Conservation (phyloP, 2,113 vertebrate species). For the Ranitomeya imitator region DNA sequence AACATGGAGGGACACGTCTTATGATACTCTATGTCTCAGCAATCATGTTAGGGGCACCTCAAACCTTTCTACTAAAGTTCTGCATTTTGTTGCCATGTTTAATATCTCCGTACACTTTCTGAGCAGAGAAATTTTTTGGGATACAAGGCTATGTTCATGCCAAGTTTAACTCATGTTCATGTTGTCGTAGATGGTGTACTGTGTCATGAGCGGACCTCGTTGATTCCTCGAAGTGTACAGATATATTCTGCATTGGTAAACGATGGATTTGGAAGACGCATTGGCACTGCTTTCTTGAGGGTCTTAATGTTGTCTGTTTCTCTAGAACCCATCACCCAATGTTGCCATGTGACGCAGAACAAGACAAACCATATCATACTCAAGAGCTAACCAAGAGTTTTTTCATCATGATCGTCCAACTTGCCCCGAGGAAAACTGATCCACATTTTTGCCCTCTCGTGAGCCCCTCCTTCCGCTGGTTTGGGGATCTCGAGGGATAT, state of each 20-base stretch:
- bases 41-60: constrained; percentile 18
- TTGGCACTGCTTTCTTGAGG: constrained; percentile 17
- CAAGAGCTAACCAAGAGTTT: constrained; percentile 16
- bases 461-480: constrained; percentile 1
- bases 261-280: constrained; percentile 22
- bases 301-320: not conserved
- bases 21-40: not conserved
- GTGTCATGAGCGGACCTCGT: not conserved
- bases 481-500: constrained; percentile 30
- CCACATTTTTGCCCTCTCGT: constrained; percentile 22
- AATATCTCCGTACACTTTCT: constrained; percentile 41
- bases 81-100: constrained; percentile 21
- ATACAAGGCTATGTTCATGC: not conserved
- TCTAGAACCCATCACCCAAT: not conserved
- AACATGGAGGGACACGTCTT: not conserved
- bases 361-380: constrained; percentile 27
- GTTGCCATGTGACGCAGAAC: constrained; percentile 22
- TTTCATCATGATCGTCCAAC: not conserved
- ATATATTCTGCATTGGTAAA: constrained; percentile 22
- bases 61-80: not conserved
- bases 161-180: not conserved
- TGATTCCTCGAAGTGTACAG: constrained; percentile 27
- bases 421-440: constrained; percentile 14
- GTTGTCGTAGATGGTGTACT: not conserved
- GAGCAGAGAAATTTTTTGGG: not conserved